phyloP scores from a whole-genome alignment of 2,888 invertebrate species.

The Axea sp. region DNA sequence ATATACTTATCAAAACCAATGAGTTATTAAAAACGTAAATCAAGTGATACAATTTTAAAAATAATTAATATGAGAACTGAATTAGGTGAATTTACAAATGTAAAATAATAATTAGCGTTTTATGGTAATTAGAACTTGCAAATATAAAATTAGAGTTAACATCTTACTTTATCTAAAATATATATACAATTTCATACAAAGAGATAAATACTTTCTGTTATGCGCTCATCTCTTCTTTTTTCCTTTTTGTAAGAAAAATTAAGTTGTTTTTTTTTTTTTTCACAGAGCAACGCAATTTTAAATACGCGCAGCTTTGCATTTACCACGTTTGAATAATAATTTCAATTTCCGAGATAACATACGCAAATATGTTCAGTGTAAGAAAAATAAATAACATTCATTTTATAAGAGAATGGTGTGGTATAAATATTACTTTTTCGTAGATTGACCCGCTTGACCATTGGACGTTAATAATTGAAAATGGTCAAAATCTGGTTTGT shows the following conservation, averaged over 20 bases:
- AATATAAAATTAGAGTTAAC: too few species aligned
- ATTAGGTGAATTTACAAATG: too few species aligned
- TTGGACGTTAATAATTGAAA: conserved; percentile 43
- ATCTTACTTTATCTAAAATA: conserved; percentile 18
- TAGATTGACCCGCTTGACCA: conserved; percentile 29
- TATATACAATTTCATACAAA: conserved; percentile 13
- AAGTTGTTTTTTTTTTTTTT: too few species aligned
- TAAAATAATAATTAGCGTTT: too few species aligned
- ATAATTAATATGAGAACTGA: too few species aligned
- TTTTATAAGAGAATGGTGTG: conserved; percentile 18
- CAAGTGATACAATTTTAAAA: too few species aligned
- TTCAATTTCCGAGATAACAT: conserved; percentile 44
- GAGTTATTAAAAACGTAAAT: too few species aligned
- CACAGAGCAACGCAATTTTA: conserved; percentile 33
- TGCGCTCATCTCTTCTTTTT: conserved; percentile 16
- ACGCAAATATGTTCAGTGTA: conserved; percentile 23
- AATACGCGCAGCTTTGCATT: conserved; percentile 40
- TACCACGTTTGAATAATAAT: conserved; percentile 51
- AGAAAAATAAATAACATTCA: conserved; percentile 36
- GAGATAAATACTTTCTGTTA: conserved; percentile 23
- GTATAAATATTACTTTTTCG: conserved; percentile 29
- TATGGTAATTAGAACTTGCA: too few species aligned
- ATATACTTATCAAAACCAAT: too few species aligned
- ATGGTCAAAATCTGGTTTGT: conserved; percentile 23
- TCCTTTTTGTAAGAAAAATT: conserved; percentile 28